A percentile compares a stretch with the other conserved stretches of the same genome.
phyloP scores from a whole-genome alignment of 2,113 vertebrate genomes.

The Glaucidium brasilianum region DNA sequence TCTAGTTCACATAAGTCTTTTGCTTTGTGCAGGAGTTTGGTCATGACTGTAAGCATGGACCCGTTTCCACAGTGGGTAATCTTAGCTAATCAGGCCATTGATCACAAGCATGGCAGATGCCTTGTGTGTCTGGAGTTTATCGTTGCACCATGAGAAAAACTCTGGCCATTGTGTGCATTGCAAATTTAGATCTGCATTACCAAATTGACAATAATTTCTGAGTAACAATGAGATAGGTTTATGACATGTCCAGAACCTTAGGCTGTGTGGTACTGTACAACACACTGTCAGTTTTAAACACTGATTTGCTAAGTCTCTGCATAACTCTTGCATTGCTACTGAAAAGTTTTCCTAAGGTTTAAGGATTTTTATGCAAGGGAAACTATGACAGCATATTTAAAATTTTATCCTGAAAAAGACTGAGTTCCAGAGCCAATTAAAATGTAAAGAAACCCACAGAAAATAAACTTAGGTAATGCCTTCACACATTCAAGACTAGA shows the following conservation, averaged over 20 bases:
- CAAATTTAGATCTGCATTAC: neutral
- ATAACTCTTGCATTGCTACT: neutral
- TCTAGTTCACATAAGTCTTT: neutral
- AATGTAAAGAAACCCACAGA: neutral
- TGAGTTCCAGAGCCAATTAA: neutral
- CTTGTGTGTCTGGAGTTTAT: neutral
- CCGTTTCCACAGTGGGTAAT: neutral
- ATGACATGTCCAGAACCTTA: neutral
- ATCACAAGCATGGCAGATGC: neutral
- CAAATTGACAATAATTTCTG: neutral
- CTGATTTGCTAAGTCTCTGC: neutral
- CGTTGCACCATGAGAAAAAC: neutral
- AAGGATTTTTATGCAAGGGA: neutral
- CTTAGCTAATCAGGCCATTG: neutral
- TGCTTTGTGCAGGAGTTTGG: neutral
- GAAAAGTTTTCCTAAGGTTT: neutral
- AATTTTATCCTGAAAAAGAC: neutral
- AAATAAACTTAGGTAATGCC: neutral
- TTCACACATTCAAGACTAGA: neutral
- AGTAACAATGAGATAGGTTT: neutral
- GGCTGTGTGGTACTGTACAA: neutral
- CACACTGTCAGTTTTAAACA: neutral
- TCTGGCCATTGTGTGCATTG: neutral
- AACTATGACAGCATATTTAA: neutral
- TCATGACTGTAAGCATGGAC: neutral